Conservation (phyloP, 2,888 invertebrate species). For the Lysandra coridon region DNA sequence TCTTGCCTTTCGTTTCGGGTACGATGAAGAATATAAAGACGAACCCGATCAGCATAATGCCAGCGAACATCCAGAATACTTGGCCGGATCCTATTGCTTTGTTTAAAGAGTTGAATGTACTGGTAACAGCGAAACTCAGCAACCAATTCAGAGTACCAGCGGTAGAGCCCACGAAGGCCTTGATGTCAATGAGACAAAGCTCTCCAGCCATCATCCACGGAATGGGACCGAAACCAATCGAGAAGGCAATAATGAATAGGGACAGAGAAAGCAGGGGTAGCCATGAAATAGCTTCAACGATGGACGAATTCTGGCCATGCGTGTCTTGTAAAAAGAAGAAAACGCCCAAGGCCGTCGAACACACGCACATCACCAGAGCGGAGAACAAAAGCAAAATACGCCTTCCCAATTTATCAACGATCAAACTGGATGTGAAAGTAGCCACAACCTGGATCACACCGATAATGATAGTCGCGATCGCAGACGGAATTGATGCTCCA, state of each 20-base stretch:
- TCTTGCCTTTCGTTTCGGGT: constrained; percentile 86
- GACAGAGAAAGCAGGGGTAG: constrained; percentile 87
- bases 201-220: constrained; percentile 93
- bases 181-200: constrained; percentile 89
- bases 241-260: constrained; percentile 89
- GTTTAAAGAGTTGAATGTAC: constrained; percentile 83
- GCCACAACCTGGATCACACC: constrained; percentile 91
- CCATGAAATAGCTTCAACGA: constrained; percentile 83
- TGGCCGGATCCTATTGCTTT: constrained; percentile 79
- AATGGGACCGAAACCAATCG: constrained; percentile 92
- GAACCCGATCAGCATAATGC: constrained; percentile 82
- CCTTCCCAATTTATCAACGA: constrained; percentile 91
- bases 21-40: constrained; percentile 85
- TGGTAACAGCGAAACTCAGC: constrained; percentile 89
- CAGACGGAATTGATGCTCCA: constrained; percentile 78
- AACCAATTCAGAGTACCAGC: constrained; percentile 92
- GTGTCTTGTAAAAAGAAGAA: constrained; percentile 81
- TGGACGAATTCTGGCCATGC: constrained; percentile 52
- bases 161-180: constrained; percentile 87
- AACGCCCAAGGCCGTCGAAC: constrained; percentile 85
- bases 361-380: constrained; percentile 84
- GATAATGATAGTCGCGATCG: constrained; percentile 87
- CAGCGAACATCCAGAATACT: constrained; percentile 88
- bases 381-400: constrained; percentile 87
- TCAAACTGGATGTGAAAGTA: constrained; percentile 86